Base-by-base conservation (phyloP, 2,797 vertebrate species). In the Loris lydekkerianus region DNA sequence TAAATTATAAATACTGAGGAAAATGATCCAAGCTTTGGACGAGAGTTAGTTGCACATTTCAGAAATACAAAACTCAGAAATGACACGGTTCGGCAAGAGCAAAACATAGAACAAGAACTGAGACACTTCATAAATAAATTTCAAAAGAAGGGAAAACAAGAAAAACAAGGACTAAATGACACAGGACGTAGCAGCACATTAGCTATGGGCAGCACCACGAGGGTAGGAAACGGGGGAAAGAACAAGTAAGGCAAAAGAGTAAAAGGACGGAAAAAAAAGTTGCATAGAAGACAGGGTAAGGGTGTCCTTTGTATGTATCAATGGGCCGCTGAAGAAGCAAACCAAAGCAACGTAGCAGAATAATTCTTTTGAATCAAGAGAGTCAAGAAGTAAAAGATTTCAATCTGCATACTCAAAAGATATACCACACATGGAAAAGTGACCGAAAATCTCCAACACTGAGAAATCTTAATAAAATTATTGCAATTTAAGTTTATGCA, bases 41-140 rank as follows among this genome's bases (percentile, higher is more conserved):
- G 25, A 77, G 34, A 86, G 34, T 27, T 83, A 46, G 18, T 43
- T 86, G 87, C 14, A 72, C 27, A 91, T 83, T 75, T 89, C 31
- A 63, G 31, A 67, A 88, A 84, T 7, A 65, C 60, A 85, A 84
- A 94, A 77, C 40, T 43, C 61, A 78, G 56, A 85, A 67, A 91
- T 69, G 49, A 82, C n/a, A 82, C 20, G 25, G 17, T 63, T 46
- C 63, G 20, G 18, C 37, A 75, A 86, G 6, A 61, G 37, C 23
- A 53, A 69, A 43, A 83, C 65, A 80, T n/a, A 27, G 77, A 85
- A 56, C 10, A 92, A 56, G 63, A 78, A 31, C 21, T 29, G 43
- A 84, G 53, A 60, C 14, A 63, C 46, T 83, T 81, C 80, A 75
- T 7, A 91, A 76, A 60, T 82, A 53, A 65, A 89, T 82, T 80